Evolutionary conservation across 2,113 vertebrate species (phyloP).

Genomic region (Eidolon helvum): DNA sequence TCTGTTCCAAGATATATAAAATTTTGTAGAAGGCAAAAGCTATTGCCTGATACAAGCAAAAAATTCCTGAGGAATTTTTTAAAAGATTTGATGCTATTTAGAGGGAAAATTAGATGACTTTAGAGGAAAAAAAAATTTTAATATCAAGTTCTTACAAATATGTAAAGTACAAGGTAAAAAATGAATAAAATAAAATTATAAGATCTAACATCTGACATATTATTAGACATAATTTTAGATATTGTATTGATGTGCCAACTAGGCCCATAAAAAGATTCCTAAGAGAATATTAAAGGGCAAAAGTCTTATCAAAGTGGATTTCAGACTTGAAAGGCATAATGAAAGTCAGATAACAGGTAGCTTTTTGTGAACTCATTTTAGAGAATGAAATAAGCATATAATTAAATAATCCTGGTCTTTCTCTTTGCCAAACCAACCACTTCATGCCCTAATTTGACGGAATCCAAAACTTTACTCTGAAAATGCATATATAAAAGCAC

Average conservation of each 20-base stretch:
- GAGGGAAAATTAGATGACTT: not conserved
- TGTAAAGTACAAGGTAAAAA: constrained; percentile 1
- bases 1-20: not conserved
- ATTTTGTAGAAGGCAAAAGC: not conserved
- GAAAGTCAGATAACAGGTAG: not conserved
- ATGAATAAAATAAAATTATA: not conserved
- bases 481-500: not conserved
- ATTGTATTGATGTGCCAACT: not conserved
- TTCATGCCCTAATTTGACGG: accelerated
- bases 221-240: not conserved
- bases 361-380: constrained; percentile 1
- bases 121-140: not conserved
- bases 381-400: not conserved
- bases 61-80: not conserved
- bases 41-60: not conserved
- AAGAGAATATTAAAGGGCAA: not conserved
- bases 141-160: not conserved
- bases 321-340: constrained; percentile 31
- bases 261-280: not conserved
- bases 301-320: constrained; percentile 41
- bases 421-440: not conserved
- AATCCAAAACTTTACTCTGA: not conserved
- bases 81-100: not conserved
- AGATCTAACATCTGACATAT: not conserved
- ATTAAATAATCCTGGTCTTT: not conserved